Base-by-base conservation (phyloP, 2,797 vertebrate genomes). In the Limosa lapponica region DNA sequence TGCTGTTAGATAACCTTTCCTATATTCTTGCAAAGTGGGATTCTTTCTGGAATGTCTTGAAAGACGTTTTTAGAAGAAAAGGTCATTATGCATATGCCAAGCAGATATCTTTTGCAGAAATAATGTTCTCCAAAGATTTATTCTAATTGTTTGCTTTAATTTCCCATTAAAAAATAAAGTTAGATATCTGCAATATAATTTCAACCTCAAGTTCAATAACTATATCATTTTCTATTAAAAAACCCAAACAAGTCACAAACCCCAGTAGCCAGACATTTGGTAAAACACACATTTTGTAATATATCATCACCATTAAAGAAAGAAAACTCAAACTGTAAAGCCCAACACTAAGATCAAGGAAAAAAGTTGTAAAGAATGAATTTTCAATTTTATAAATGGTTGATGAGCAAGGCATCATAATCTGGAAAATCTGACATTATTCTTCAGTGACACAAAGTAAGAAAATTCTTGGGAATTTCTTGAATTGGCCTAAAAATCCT, bases 331-430 rank as follows among this genome's bases (percentile, higher is more conserved):
- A 82, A 64, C 8, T 3, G 0, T 19, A 59, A 67, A 62, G 28
- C 4, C 13, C 11, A 41, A 64, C 4, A 36, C 11, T 44, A 17
- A 34, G 10, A 24, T 1, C 3, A 6, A 64, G n/a, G 1, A 17
- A 34, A 48, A 80, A 66, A 20, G 7, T 12, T 6, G 6, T 20
- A 17, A 55, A 64, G 7, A 74, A 43, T 37, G 9, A 1, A n/a
- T 41, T 74, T 80, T 58, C 19, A 30, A 5, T 65, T n/a, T 81
- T 41, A 23, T 43, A 48, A 81, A 43, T 22, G 8, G 15, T n/a
- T 32, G 9, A 32, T 58, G 23, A 73, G 28, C 10, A 62, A n/a
- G 13, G 9, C 13, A 37, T 25, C 52, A 18, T 23, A 70, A 65
- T 52, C 34, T 46, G 44, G 37, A 69, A 70, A 43, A 32, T 34